phyloP scores from a whole-genome alignment of 2,888 invertebrate genomes.

The Eupithecia tripunctaria region DNA sequence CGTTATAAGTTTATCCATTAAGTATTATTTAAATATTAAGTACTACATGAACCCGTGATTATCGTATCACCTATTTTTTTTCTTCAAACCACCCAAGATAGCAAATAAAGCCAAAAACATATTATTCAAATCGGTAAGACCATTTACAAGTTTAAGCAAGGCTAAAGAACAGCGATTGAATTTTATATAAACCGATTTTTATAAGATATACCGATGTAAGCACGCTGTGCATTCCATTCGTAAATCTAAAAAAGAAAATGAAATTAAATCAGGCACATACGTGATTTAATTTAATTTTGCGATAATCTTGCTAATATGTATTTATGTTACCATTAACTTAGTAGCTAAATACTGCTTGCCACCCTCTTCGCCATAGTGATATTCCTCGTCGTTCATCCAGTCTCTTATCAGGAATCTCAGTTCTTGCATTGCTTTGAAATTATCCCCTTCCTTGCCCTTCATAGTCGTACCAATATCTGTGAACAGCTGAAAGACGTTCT shows the following conservation, averaged over 20 bases:
- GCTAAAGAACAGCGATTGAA: no score
- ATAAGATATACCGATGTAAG: no score
- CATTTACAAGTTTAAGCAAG: no score
- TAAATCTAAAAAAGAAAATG: no score
- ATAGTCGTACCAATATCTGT: conserved; percentile 96
- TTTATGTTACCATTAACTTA: conserved; percentile 87
- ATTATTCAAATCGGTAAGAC: no score
- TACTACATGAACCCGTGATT: no score
- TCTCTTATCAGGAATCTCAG: conserved; percentile 94
- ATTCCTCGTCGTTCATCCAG: conserved; percentile 98
- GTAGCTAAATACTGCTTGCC: conserved; percentile 93
- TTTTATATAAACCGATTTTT: no score
- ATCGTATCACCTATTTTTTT: no score
- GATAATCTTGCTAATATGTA: background rate
- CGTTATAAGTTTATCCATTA: background rate
- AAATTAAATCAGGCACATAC: no score
- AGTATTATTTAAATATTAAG: background rate
- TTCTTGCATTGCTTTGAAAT: conserved; percentile 93
- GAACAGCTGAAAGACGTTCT: conserved; percentile 76
- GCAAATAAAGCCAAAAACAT: no score
- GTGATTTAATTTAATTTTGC: background rate
- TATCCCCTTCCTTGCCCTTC: conserved; percentile 88
- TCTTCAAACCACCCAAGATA: no score
- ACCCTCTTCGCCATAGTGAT: conserved; percentile 93
- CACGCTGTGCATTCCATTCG: no score